A percentile compares a stretch with the other conserved stretches of the same genome.
phyloP scores from a whole-genome alignment of 1,140 invertebrate genomes.

The Marisa cornuarietis region DNA sequence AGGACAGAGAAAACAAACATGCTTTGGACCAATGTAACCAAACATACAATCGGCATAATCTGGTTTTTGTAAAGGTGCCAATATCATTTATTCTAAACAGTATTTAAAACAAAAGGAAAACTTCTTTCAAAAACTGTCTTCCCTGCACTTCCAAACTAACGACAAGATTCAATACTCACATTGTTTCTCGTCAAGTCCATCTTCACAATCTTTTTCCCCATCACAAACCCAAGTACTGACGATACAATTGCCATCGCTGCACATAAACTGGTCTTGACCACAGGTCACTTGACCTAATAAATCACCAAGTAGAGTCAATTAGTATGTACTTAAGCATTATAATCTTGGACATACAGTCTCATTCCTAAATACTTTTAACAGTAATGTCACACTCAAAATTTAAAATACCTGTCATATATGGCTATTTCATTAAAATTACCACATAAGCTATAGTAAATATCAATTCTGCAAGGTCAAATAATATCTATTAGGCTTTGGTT shows the following conservation, averaged over 20 bases:
- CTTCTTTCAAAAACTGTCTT: background rate
- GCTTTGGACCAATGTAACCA: too few relatives aligned
- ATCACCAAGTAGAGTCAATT: too few relatives aligned
- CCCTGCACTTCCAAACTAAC: background rate
- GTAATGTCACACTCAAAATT: too few relatives aligned
- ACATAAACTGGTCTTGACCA: constrained; percentile 65
- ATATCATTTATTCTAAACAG: background rate
- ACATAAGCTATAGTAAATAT: background rate
- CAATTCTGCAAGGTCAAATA: too few relatives aligned
- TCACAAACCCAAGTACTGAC: constrained; percentile 93
- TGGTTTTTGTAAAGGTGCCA: background rate
- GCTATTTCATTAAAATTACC: background rate
- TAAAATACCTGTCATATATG: background rate
- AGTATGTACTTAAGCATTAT: too few relatives aligned
- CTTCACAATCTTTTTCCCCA: constrained; percentile 90
- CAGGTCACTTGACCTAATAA: constrained; percentile 38
- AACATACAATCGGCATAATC: background rate
- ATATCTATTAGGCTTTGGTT: too few relatives aligned
- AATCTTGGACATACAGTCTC: background rate
- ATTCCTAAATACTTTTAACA: background rate
- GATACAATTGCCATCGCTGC: constrained; percentile 79
- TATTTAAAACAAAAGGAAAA: background rate
- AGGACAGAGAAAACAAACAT: background rate
- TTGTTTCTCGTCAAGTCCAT: constrained; percentile 74
- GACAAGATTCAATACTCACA: constrained; percentile 32